Percentiles rank a stretch among this genome's conserved stretches.
These are phyloP conservation scores for Periophthalmodon schlosseri DNA, from an alignment of 2,113 vertebrate species.

Conservation along the genomic window DNA sequence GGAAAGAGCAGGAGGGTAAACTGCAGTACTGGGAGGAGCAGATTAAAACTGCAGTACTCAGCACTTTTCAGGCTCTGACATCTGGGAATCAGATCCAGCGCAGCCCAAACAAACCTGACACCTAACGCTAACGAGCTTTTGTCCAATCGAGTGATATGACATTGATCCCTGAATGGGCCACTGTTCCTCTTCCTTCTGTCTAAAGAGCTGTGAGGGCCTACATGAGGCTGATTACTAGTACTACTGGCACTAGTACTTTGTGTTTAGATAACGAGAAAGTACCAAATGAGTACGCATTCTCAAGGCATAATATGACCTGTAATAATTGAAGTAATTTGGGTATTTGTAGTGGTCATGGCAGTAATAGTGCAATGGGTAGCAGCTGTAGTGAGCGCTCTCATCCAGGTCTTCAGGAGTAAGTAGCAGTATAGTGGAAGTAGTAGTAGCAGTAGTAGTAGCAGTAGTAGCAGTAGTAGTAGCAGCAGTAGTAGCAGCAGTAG, in stretches of 20 bases:
- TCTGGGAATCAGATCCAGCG: conserved; percentile 55
- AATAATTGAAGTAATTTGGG: background rate
- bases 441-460: background rate
- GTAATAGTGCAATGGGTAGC: background rate
- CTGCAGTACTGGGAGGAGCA: background rate
- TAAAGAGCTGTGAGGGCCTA: conserved; percentile 12
- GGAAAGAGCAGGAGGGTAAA: no score
- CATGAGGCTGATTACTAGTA: conserved; percentile 16
- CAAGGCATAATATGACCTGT: background rate
- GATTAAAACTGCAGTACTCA: conserved; percentile 22
- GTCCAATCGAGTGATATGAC: conserved; percentile 24
- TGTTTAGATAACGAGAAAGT: background rate
- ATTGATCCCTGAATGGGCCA: conserved; percentile 2
- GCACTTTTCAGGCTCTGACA: conserved; percentile 36
- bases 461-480: background rate
- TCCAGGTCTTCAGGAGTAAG: background rate
- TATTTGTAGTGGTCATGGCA: background rate
- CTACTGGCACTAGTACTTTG: background rate
- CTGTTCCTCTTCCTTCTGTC: conserved; percentile 2
- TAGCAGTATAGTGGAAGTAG: background rate
- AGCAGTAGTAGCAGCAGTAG: background rate
- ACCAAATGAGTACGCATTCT: background rate
- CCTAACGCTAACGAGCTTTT: conserved; percentile 48
- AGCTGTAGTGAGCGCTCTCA: background rate
- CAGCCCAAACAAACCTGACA: conserved; percentile 51